phyloP scores from a whole-genome alignment of 1,140 invertebrate genomes.

The Leptopilina clavipes region DNA sequence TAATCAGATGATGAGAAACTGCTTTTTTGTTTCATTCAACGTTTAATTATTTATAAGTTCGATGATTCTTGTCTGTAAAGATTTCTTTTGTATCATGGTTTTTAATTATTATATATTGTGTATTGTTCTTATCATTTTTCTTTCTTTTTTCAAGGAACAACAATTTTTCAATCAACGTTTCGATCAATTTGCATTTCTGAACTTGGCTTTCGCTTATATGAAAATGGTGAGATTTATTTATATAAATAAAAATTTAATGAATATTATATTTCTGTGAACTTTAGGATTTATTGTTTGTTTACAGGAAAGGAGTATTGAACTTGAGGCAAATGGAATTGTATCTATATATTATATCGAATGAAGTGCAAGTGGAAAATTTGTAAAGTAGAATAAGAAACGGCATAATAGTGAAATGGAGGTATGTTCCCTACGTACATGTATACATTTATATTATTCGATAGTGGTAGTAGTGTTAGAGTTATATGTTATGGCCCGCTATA shows the following conservation, averaged over 20 bases:
- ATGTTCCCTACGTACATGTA: constrained; percentile 41
- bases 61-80: not conserved
- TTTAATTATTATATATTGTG: not conserved
- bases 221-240: too few species aligned
- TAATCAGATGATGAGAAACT: constrained; percentile 7
- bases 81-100: not conserved
- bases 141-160: too few species aligned
- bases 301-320: too few species aligned
- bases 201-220: too few species aligned
- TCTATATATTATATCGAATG: not conserved
- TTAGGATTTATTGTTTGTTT: too few species aligned
- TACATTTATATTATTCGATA: not conserved
- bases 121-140: not conserved
- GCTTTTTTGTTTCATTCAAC: not conserved
- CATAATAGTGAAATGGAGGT: constrained; percentile 37
- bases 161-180: too few species aligned
- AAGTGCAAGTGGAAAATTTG: constrained; percentile 19
- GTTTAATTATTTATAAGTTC: not conserved
- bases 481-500: constrained; percentile 69
- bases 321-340: not conserved
- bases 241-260: too few species aligned
- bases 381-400: not conserved
- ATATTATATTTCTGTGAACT: too few species aligned
- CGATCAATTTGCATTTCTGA: too few species aligned
- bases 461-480: constrained; percentile 57